Conservation (phyloP, 2,113 vertebrate genomes). For the Siphamia tubifer region DNA sequence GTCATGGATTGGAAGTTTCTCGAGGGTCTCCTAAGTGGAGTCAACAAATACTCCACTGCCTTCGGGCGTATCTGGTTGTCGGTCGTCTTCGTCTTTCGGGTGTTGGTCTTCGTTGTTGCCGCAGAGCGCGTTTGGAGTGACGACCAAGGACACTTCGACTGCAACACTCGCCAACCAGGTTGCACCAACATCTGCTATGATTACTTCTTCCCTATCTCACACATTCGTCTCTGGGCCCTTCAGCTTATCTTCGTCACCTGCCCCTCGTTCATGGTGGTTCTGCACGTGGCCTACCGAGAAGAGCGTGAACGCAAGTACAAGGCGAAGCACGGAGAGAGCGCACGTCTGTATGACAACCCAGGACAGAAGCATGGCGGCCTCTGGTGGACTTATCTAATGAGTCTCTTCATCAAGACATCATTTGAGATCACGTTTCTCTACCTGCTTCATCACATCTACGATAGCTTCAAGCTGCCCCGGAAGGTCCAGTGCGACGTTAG, state of each 20-base stretch:
- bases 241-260: constrained; percentile 94
- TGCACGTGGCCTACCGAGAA: constrained; percentile 81
- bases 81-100: constrained; percentile 82
- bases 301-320: constrained; percentile 76
- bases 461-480: constrained; percentile 78
- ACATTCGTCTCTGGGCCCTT: constrained; percentile 91
- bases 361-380: constrained; percentile 88
- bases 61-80: constrained; percentile 86
- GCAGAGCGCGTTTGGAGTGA: constrained; percentile 83
- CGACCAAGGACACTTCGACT: constrained; percentile 82
- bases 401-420: constrained; percentile 79
- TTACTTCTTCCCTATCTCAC: constrained; percentile 88
- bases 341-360: constrained; percentile 69
- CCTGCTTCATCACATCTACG: constrained; percentile 79
- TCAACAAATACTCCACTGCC: constrained; percentile 85
- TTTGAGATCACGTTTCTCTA: constrained; percentile 82
- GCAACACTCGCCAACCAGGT: constrained; percentile 83
- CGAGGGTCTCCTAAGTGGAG: constrained; percentile 79
- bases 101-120: constrained; percentile 83
- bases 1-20: constrained; percentile 84
- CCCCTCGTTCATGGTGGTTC: constrained; percentile 83
- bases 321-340: constrained; percentile 64
- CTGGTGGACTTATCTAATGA: constrained; percentile 90
- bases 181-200: constrained; percentile 85
- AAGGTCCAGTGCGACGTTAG: constrained; percentile 77